Evolutionary conservation across 2,113 vertebrate genomes (phyloP), one percentile per base, ranked within the genome.

Genomic region (Cromileptes altivelis): DNA sequence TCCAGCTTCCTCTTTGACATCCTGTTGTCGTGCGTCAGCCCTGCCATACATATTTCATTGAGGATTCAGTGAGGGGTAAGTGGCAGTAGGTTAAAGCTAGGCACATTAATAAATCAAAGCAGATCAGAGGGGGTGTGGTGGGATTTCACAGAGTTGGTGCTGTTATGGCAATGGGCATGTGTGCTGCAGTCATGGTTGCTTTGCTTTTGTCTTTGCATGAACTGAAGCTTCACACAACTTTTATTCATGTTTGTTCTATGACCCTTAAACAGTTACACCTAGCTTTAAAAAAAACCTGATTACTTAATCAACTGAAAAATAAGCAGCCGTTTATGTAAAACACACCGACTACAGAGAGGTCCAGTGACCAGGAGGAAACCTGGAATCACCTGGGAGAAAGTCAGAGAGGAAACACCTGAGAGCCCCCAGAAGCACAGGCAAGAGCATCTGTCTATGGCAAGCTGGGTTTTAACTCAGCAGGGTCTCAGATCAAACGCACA

Each of bases 1-100:
- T 25, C 21, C 77, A 45, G 50, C 71, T 83, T 86, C 80, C 80
- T 88, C 84, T 80, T 53, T 89, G 74, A 87, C 88, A 82, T 90
- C 90, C 90, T 88, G 85, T 88, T 86, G 80, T 71, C 27, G 40
- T 86, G 88, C 73, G 19, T 88, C 85, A 91, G 45, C 2, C 84
- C 89, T 92, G 45, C 2, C 82, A 90, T 92, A 65, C 90, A 92
- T 91, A 91, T 93, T 94, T 92, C 75, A 93, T 88, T 10, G 63
- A 70, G 68, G 70, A 61, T 80, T 69, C 83, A 77, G 81, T 25
- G 30, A 80, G 80, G 88, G 85, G 77, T 87, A 69, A 61, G 77
- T 84, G 86, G 74, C 75, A 69, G 63, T 69, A 70, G 86, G 85
- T 88, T 69, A 77, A 58, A 65, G 37, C 81, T 12, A 40, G 55